Percentiles rank a stretch among this genome's conserved stretches.
Evolutionary conservation across 2,113 vertebrate genomes (phyloP).

Genomic region (Saccopteryx leptura): DNA sequence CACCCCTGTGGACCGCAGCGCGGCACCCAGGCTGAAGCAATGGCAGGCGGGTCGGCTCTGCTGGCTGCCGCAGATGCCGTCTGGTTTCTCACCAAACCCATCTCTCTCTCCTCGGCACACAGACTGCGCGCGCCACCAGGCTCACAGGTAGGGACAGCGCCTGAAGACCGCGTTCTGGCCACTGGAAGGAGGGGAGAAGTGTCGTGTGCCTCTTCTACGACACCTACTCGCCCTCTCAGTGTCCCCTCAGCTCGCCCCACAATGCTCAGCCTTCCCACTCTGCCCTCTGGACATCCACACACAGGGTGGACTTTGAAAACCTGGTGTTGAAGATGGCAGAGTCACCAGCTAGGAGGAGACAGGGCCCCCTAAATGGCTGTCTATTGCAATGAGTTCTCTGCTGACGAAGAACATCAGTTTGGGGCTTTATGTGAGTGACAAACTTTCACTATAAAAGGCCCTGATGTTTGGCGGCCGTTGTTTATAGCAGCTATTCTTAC

Average conservation of each 20-base stretch:
- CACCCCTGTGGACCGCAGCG: not conserved
- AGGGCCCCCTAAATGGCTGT: not conserved
- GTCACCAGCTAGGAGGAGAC: not conserved
- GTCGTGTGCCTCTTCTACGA: fast-evolving
- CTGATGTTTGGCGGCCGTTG: not conserved
- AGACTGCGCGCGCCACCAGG: fast-evolving
- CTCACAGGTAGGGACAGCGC: fast-evolving
- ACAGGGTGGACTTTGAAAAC: not conserved
- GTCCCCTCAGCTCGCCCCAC: not conserved
- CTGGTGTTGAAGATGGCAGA: not conserved
- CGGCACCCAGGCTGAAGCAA: not conserved
- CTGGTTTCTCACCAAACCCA: not conserved
- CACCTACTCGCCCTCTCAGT: fast-evolving
- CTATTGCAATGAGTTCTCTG: not conserved
- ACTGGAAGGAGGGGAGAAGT: not conserved
- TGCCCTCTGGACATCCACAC: not conserved
- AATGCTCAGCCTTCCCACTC: not conserved
- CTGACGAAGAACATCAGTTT: not conserved
- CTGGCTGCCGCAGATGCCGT: too few relatives aligned
- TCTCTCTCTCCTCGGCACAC: too few relatives aligned
- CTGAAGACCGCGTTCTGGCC: not conserved
- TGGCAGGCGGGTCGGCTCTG: fast-evolving
- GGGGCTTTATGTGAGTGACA: not conserved
- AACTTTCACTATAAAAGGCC: not conserved
- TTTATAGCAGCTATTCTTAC: not conserved